phyloP scores from a whole-genome alignment of 2,797 vertebrate genomes.

The Halcyon chelicuti region DNA sequence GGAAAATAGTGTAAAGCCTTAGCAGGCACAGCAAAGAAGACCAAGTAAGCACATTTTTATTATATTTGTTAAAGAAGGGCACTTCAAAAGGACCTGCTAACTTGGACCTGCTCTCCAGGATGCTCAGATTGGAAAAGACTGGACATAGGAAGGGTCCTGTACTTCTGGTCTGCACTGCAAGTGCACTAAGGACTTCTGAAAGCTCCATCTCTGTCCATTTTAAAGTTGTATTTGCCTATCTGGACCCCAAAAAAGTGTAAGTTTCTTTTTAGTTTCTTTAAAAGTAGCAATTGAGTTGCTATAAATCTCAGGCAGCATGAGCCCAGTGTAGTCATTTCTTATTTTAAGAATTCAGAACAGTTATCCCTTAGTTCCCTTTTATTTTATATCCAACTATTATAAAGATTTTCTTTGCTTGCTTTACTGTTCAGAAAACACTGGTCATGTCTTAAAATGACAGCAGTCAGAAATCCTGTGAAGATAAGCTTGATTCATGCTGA shows the following conservation, averaged over 20 bases:
- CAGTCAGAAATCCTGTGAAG: conserved; percentile 21
- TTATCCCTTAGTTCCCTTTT: conserved; percentile 29
- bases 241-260: conserved; percentile 6
- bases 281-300: neutral
- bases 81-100: neutral
- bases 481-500: conserved; percentile 44
- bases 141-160: neutral
- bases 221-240: conserved; percentile 11
- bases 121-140: neutral
- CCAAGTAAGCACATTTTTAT: conserved; percentile 41
- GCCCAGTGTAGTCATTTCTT: neutral
- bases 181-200: neutral
- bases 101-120: neutral
- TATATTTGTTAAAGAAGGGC: conserved; percentile 9
- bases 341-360: conserved; percentile 38
- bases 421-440: conserved; percentile 48
- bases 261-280: conserved; percentile 41
- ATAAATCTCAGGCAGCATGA: neutral
- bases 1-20: conserved; percentile 60
- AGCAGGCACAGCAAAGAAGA: conserved; percentile 62
- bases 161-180: neutral
- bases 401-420: conserved; percentile 15
- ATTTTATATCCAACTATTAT: conserved; percentile 46
- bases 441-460: neutral
- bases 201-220: neutral